Evolutionary conservation across 2,888 invertebrate genomes (phyloP).

Genomic region (Xylota segnis): DNA sequence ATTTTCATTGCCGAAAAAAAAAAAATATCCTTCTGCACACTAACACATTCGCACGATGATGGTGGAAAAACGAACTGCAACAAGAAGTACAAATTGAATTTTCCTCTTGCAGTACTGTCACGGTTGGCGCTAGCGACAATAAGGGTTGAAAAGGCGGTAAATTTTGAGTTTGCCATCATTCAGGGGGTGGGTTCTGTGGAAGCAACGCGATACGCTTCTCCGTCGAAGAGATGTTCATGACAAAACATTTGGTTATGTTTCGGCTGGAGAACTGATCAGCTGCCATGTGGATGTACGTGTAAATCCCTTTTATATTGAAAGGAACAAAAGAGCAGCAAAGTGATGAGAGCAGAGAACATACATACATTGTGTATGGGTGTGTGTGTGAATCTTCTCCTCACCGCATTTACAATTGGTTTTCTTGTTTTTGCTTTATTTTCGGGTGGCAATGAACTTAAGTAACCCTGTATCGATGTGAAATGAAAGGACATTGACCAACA

Average conservation of each 20-base stretch:
- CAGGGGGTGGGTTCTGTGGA: slow-evolving; percentile 15
- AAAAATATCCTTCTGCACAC: slow-evolving; percentile 18
- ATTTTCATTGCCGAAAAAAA: slow-evolving; percentile 72
- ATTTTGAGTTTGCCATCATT: slow-evolving; percentile 19
- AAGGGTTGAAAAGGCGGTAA: slow-evolving; percentile 37
- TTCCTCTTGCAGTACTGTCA: slow-evolving; percentile 15
- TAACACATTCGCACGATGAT: neutral
- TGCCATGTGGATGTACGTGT: slow-evolving; percentile 9
- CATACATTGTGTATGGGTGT: neutral
- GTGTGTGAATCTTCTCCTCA: slow-evolving; percentile 15
- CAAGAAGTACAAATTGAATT: slow-evolving; percentile 51
- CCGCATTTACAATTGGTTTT: neutral
- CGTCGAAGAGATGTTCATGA: slow-evolving; percentile 33
- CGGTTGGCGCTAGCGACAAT: neutral
- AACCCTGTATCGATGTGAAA: slow-evolving; percentile 51
- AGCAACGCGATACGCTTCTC: neutral
- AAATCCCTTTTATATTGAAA: neutral
- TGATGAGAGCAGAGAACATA: slow-evolving; percentile 18
- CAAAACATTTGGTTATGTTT: slow-evolving; percentile 7
- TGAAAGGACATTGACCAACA: slow-evolving; percentile 55
- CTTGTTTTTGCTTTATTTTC: slow-evolving; percentile 42
- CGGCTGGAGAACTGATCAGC: slow-evolving; percentile 43
- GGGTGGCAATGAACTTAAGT: slow-evolving; percentile 69
- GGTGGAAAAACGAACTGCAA: slow-evolving; percentile 28
- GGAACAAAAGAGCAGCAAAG: slow-evolving; percentile 15